phyloP scores from a whole-genome alignment of 2,797 vertebrate genomes.

The Notoglanidium macrostoma region DNA sequence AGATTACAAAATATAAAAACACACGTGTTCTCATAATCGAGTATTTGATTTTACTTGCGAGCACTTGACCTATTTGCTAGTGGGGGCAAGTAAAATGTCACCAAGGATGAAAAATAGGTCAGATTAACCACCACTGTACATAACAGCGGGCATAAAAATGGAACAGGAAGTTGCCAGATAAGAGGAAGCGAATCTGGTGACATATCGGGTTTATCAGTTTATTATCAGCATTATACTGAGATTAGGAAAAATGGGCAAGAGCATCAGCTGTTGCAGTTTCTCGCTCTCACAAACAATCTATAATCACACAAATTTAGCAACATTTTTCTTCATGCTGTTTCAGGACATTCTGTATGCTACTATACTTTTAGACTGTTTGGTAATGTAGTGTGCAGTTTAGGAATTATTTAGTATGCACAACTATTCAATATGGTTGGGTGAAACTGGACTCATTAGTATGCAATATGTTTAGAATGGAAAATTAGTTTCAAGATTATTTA shows the following conservation, averaged over 20 bases:
- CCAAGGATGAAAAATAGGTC: background rate
- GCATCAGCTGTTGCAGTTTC: background rate
- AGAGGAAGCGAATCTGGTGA: background rate
- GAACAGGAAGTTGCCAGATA: slow-evolving; percentile 23
- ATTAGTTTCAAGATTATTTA: background rate
- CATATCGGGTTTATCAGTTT: background rate
- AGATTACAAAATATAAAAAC: background rate
- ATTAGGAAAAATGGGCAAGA: background rate
- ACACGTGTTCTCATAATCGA: background rate
- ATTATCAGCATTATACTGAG: background rate
- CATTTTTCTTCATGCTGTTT: background rate
- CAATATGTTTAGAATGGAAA: background rate
- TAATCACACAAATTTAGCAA: background rate
- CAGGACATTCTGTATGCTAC: background rate
- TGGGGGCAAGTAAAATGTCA: background rate
- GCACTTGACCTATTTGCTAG: background rate
- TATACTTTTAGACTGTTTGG: background rate
- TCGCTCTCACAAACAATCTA: background rate
- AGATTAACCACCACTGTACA: background rate
- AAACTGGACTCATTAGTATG: background rate
- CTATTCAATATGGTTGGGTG: background rate
- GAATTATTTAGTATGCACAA: background rate
- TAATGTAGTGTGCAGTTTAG: background rate
- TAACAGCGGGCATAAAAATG: background rate
- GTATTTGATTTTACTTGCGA: background rate